Evolutionary conservation across 2,113 vertebrate genomes (phyloP), one percentile per base, ranked within the genome.

Genomic region (Mustelus asterias): DNA sequence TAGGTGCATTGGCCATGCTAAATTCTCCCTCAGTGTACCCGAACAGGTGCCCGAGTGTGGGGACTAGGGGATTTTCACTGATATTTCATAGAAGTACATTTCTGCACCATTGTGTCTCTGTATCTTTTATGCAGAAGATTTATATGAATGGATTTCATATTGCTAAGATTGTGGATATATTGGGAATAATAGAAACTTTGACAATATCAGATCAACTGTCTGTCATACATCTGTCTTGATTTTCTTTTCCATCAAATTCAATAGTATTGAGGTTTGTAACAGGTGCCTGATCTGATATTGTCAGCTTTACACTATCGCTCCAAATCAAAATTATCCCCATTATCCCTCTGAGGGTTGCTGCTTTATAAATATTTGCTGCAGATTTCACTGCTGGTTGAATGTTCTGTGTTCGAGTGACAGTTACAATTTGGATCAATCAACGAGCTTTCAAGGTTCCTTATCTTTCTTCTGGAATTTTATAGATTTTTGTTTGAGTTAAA

Each of bases 81-180:
- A 44, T 83, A 6, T 6, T 44, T 41, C 37, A 22, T 83, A 83
- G 37, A 83, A 83, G 14, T 20, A 41, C 37, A 83, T 6, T 83
- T 83, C 80, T 44, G 37, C 37, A 22, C 16, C 18, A 41, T 2
- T 41, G 78, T 18, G 3, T 72, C 70, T 72, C 8, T 83, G n/a
- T 37, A 44, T 16, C 6, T 44, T 83, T 83, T 44, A 83, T 37
- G n/a, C 60, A 65, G 89, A 93, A 22, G 18, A 37, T 93, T 65
- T 93, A 63, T 65, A 22, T 65, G 89, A 67, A 93, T 93, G n/a
- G 89, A 93, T 93, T 93, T 33, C 58, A n/a, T 92, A 63, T 92
- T 63, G 88, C 88, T 63, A 63, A 0, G 88, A n/a, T 16, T 63
- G 29, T 63, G 54, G 14, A 33, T 92, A 63, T 63, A 33, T 14